Evolutionary conservation across 2,797 vertebrate genomes (phyloP).

Genomic region (Cottoperca gobio): DNA sequence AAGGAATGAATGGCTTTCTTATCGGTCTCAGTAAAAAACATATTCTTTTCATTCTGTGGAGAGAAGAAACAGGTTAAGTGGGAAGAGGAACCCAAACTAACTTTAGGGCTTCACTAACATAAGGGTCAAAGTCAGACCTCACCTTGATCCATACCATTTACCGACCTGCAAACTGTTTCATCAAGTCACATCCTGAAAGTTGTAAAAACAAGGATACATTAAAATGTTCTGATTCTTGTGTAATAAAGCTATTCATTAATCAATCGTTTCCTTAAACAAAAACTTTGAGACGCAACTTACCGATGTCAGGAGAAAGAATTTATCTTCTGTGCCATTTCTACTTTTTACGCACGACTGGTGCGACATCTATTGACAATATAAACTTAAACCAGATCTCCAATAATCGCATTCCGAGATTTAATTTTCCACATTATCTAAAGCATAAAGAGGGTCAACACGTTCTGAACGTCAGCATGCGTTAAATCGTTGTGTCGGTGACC

Average conservation of each 20-base stretch:
- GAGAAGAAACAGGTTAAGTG: constrained; percentile 2
- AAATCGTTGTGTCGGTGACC: neutral
- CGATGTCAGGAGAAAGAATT: neutral
- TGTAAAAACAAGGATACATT: neutral
- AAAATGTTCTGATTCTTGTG: neutral
- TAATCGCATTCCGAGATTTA: neutral
- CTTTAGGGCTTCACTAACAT: neutral
- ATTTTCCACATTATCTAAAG: neutral
- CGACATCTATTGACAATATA: fast-evolving
- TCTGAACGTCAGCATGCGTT: too few relatives aligned
- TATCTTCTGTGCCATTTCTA: neutral
- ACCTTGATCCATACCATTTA: constrained; percentile 17
- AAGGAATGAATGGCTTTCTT: constrained; percentile 73
- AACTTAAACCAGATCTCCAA: neutral
- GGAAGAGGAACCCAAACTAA: neutral
- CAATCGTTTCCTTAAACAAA: fast-evolving
- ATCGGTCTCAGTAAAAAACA: constrained; percentile 57
- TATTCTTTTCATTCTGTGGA: constrained; percentile 87
- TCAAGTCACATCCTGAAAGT: constrained; percentile 22
- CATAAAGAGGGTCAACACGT: fast-evolving
- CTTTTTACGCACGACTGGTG: constrained; percentile 17
- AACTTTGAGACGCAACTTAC: neutral
- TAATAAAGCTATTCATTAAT: too few relatives aligned
- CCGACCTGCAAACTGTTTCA: neutral
- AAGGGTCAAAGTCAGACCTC: neutral